These are phyloP conservation scores for Nyctibius grandis DNA, from an alignment of 2,797 vertebrate species.

Conservation along the genomic window DNA sequence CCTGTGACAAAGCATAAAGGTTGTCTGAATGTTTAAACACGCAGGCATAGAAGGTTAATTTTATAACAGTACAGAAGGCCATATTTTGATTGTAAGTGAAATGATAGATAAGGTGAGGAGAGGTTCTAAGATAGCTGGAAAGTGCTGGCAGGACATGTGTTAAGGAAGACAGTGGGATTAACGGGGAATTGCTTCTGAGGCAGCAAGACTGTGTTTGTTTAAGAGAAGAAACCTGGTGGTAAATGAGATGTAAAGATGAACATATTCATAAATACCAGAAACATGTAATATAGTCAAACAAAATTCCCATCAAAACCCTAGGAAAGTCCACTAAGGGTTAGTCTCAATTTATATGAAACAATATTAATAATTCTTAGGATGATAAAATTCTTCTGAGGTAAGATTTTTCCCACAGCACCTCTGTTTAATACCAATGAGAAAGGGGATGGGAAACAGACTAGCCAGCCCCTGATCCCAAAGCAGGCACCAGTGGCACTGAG, in stretches of 20 bases:
- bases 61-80: fast-evolving
- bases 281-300: neutral
- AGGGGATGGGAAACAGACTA: neutral
- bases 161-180: neutral
- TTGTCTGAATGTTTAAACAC: neutral
- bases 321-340: neutral
- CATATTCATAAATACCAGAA: neutral
- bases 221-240: neutral
- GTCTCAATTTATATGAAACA: neutral
- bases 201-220: neutral
- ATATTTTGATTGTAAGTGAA: neutral
- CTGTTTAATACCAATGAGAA: neutral
- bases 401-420: neutral
- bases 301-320: neutral
- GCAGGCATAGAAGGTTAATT: neutral
- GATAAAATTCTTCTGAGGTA: neutral
- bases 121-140: neutral
- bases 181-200: neutral
- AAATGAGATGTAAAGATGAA: neutral
- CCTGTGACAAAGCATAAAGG: neutral
- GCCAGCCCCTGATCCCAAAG: neutral
- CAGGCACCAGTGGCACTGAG: neutral
- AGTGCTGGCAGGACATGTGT: neutral
- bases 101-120: neutral
- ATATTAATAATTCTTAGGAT: neutral